Base-by-base conservation (phyloP, 2,113 vertebrate genomes). In the Gallinago paraguaiae region DNA sequence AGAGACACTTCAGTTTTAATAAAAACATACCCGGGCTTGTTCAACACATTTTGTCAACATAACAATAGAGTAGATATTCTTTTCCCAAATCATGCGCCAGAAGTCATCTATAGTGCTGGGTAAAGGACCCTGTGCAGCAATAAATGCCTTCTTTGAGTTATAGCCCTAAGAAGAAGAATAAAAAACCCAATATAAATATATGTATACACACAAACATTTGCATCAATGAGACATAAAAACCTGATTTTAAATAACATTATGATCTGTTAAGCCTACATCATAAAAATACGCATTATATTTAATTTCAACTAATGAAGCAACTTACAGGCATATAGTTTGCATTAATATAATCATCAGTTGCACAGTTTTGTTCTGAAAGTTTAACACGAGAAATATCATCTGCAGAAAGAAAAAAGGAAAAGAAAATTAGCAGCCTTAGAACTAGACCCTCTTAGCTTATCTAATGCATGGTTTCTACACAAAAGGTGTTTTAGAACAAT, bases 71-170 rank as follows among this genome's bases (percentile, higher is more conserved):
- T 98, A 98, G 24, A 99, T 97, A 13, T 98, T 98, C 97, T 99
- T 99, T 96, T 99, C 99, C 99, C 99, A 99, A 93, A 99, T 97
- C 99, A 99, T 99, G 80, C 98, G 98, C 99, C 99, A 99, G 96
- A 99, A 99, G 68, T 99, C 99, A 33, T 97, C 98, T 91, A 99
- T 95, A 14, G 99, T 99, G 60, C 95, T 92, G n/a, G 99, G 98
- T 64, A 99, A 95, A 30, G 99, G 99, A 54, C 99, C 99, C 96
- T 99, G 99, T 39, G 99, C 98, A 86, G 99, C 99, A 94, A 99
- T 99, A 77, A 98, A 99, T 31, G 99, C 99, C 93, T 97, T 99
- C 95, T 97, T 98, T 78, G 98, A 99, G 93, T 98, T 98, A 96
- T 99, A 99, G 61, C 99, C 99, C 99, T 99, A 86, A n/a, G 87